phyloP scores from a whole-genome alignment of 2,797 vertebrate genomes.

The Clarias laeviceps region DNA sequence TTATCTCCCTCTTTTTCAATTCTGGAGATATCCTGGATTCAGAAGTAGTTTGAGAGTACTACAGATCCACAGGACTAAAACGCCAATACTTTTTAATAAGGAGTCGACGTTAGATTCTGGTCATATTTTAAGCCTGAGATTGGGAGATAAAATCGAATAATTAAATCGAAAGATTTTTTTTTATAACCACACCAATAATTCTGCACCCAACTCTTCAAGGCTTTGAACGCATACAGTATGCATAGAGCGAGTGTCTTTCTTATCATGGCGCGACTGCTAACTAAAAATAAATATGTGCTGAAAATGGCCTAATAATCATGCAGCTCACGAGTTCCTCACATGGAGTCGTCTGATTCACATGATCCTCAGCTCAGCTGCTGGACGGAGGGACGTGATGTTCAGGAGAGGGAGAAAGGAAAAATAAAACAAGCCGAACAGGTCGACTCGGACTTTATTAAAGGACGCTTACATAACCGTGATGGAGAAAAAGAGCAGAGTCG shows the following conservation, averaged over 20 bases:
- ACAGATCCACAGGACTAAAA: neutral
- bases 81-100: too few relatives aligned
- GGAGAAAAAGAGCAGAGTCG: neutral
- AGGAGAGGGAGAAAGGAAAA: neutral
- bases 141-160: neutral
- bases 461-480: neutral
- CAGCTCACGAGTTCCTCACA: slow-evolving; percentile 15
- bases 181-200: neutral
- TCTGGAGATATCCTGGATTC: neutral
- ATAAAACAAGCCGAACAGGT: neutral
- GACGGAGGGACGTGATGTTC: neutral
- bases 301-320: neutral
- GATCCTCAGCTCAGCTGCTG: neutral
- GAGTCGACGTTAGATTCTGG: neutral
- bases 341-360: slow-evolving; percentile 17
- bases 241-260: neutral
- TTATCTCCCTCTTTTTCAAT: neutral
- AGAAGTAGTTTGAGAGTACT: neutral
- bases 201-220: too few relatives aligned
- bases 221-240: too few relatives aligned
- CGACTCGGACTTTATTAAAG: slow-evolving; percentile 1
- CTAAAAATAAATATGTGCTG: neutral
- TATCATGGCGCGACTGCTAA: neutral
- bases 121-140: neutral
- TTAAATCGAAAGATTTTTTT: neutral